A percentile compares a stretch with the other conserved stretches of the same genome.
These are phyloP conservation scores for Physocephala rufipes DNA, from an alignment of 2,888 invertebrate species.

Conservation along the genomic window DNA sequence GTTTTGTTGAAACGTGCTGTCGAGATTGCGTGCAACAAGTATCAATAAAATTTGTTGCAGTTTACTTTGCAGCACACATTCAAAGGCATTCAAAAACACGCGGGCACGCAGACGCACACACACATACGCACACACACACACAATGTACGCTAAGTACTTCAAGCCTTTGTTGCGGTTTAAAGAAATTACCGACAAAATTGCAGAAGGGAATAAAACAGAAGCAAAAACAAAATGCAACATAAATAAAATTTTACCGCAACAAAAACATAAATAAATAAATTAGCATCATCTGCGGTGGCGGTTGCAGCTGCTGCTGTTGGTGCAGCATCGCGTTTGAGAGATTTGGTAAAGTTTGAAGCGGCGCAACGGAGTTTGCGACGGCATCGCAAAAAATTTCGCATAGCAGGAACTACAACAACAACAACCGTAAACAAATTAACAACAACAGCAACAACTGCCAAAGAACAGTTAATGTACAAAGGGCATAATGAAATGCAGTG, in stretches of 20 bases:
- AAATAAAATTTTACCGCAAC: slow-evolving; percentile 6
- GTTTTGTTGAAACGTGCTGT: too few species aligned
- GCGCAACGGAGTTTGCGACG: too few species aligned
- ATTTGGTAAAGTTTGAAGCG: too few species aligned
- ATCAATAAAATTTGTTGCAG: too few species aligned
- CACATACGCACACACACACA: neutral
- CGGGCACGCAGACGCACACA: too few species aligned
- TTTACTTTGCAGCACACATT: too few species aligned
- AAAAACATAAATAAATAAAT: slow-evolving; percentile 4
- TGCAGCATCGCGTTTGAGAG: neutral
- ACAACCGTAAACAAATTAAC: neutral
- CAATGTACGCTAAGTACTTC: slow-evolving; percentile 8
- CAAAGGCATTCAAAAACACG: too few species aligned
- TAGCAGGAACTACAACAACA: neutral
- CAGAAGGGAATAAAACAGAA: neutral
- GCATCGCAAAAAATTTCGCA: neutral
- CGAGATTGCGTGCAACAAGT: too few species aligned
- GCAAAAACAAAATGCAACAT: slow-evolving; percentile 12
- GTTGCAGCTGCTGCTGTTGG: too few species aligned
- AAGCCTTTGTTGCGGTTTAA: slow-evolving; percentile 1
- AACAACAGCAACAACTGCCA: too few species aligned
- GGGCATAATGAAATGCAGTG: neutral
- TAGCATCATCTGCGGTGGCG: too few species aligned
- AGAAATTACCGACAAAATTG: neutral
- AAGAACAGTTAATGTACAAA: neutral